These are phyloP conservation scores for Ophion ellenae DNA, from an alignment of 2,888 invertebrate genomes.

Conservation along the genomic window DNA sequence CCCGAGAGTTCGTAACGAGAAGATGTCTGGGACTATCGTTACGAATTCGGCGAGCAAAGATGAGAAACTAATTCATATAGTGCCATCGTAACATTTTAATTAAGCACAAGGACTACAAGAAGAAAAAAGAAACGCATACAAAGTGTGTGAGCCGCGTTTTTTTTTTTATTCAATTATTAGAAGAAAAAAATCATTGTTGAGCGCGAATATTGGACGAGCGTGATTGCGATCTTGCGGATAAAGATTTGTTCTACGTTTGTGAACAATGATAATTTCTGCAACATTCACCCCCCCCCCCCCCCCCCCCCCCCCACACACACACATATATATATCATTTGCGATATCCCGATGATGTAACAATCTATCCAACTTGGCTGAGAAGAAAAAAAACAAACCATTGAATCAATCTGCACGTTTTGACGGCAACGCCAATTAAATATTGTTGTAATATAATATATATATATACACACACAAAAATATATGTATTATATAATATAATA, in stretches of 20 bases:
- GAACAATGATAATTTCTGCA: conserved; percentile 67
- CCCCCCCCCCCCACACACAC: not conserved
- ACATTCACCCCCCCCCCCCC: conserved; percentile 24
- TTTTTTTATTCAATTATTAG: conserved; percentile 24
- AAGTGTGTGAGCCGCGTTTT: conserved; percentile 23
- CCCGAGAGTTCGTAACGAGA: conserved; percentile 21
- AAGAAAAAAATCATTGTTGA: conserved; percentile 45
- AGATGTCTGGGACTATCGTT: conserved; percentile 35
- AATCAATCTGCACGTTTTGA: conserved; percentile 71
- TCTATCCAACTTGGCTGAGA: conserved; percentile 43
- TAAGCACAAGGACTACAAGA: conserved; percentile 65
- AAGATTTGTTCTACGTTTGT: conserved; percentile 77
- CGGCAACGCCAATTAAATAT: conserved; percentile 56
- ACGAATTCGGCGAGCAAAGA: conserved; percentile 59
- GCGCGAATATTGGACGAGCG: conserved; percentile 66
- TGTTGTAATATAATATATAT: conserved; percentile 50
- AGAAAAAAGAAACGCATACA: conserved; percentile 44
- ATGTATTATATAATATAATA: conserved; percentile 56
- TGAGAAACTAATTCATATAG: conserved; percentile 80
- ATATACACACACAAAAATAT: not conserved
- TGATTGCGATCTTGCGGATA: conserved; percentile 74
- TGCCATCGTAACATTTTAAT: conserved; percentile 82
- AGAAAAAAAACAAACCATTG: conserved; percentile 50
- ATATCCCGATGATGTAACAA: conserved; percentile 60
- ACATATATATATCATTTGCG: conserved; percentile 38